These are phyloP conservation scores for Chelmon rostratus DNA, from an alignment of 2,797 vertebrate species.

Conservation along the genomic window DNA sequence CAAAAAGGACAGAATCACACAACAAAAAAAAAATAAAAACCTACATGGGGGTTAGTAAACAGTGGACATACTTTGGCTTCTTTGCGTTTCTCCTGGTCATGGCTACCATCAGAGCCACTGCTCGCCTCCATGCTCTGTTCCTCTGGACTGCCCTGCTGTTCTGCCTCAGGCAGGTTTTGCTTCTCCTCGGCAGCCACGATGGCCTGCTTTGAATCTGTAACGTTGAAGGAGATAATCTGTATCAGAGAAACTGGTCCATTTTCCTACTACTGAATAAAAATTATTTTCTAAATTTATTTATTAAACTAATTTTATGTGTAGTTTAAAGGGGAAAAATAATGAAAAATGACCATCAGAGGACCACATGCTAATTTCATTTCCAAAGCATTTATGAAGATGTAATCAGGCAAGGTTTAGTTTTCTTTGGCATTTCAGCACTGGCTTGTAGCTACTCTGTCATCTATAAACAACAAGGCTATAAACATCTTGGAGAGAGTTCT, in stretches of 20 bases:
- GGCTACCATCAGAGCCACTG: conserved; percentile 39
- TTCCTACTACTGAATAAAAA: not conserved
- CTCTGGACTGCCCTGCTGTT: conserved; percentile 56
- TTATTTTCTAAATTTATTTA: not conserved
- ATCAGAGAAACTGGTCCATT: not conserved
- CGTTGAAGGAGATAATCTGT: not conserved
- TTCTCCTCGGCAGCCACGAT: conserved; percentile 41
- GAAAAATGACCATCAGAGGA: not conserved
- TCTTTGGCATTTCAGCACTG: not conserved
- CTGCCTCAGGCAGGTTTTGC: conserved; percentile 58
- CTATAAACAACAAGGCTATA: conserved; percentile 1
- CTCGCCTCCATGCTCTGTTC: conserved; percentile 74
- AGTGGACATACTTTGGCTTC: conserved; percentile 86
- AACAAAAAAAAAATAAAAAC: not conserved
- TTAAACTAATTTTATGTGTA: not conserved
- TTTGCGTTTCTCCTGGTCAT: conserved; percentile 76
- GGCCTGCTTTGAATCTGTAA: conserved; percentile 62
- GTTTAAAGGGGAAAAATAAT: not conserved
- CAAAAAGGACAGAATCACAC: too few relatives aligned
- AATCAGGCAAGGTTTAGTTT: not conserved
- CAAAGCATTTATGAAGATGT: not conserved
- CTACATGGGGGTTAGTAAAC: not conserved
- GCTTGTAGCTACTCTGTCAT: not conserved
- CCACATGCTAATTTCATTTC: not conserved
- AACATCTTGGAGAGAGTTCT: conserved; percentile 24